These are phyloP conservation scores for Rhopalosiphum maidis DNA, from an alignment of 1,140 invertebrate genomes.

Conservation along the genomic window DNA sequence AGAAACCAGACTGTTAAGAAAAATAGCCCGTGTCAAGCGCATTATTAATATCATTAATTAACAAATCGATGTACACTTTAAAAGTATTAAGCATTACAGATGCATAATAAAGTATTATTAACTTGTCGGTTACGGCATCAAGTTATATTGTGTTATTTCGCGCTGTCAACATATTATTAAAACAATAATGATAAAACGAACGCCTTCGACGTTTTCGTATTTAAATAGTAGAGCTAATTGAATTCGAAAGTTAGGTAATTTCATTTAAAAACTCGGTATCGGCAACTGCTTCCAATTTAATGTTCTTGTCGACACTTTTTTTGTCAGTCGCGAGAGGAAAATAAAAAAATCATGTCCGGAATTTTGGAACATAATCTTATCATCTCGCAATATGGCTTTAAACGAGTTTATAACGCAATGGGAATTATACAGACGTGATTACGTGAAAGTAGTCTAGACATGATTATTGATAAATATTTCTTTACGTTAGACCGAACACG, in stretches of 20 bases:
- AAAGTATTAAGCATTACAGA: background rate
- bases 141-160: background rate
- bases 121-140: background rate
- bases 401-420: too few species aligned
- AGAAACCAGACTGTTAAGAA: background rate
- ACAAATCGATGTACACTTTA: background rate
- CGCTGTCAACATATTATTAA: background rate
- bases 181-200: background rate
- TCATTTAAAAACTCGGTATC: background rate
- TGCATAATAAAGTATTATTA: background rate
- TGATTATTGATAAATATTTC: background rate
- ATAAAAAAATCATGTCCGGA: background rate
- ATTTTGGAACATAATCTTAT: background rate
- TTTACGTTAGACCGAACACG: background rate
- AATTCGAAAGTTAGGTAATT: background rate
- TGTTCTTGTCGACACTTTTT: background rate
- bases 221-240: background rate
- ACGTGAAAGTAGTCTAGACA: conserved; percentile 16
- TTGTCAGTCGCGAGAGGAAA: background rate
- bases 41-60: background rate
- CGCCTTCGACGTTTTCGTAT: background rate
- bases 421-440: background rate
- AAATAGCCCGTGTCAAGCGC: too few species aligned
- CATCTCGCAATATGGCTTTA: background rate
- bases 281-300: background rate